Evolutionary conservation across 2,113 vertebrate species (phyloP).

Genomic region (Sebastes fasciatus): DNA sequence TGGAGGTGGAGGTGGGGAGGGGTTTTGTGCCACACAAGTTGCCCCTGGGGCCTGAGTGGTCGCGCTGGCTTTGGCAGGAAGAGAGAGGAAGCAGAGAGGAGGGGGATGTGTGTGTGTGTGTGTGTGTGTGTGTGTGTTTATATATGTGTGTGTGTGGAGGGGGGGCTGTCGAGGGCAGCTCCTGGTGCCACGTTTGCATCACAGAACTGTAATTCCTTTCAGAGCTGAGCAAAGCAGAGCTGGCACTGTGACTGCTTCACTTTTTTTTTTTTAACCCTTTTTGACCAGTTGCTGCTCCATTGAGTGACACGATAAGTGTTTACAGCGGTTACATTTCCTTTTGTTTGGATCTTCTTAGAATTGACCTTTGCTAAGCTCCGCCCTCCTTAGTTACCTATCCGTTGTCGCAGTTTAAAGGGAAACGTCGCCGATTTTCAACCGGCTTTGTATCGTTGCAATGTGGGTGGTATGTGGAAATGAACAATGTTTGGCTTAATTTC

Average conservation of each 20-base stretch:
- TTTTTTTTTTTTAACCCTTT: background rate
- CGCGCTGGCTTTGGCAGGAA: slow-evolving; percentile 74
- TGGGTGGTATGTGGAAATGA: too few species aligned
- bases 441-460: too few species aligned
- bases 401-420: too few species aligned
- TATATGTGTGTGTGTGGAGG: slow-evolving; percentile 3
- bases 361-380: background rate
- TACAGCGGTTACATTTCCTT: too few species aligned
- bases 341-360: background rate
- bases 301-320: background rate
- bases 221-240: slow-evolving; percentile 49
- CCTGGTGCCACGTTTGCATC: slow-evolving; percentile 83
- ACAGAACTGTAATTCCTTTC: slow-evolving; percentile 75
- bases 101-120: slow-evolving; percentile 33
- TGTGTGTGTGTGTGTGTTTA: slow-evolving; percentile 24
- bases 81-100: slow-evolving; percentile 53
- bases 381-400: background rate
- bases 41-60: slow-evolving; percentile 68
- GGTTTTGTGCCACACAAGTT: slow-evolving; percentile 77
- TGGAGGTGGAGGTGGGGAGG: slow-evolving; percentile 10
- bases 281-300: background rate
- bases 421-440: too few species aligned
- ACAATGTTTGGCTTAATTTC: too few species aligned
- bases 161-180: slow-evolving; percentile 48
- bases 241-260: slow-evolving; percentile 7